Conservation (phyloP, 2,113 vertebrate genomes). For the Protobothrops mucrosquamatus region DNA sequence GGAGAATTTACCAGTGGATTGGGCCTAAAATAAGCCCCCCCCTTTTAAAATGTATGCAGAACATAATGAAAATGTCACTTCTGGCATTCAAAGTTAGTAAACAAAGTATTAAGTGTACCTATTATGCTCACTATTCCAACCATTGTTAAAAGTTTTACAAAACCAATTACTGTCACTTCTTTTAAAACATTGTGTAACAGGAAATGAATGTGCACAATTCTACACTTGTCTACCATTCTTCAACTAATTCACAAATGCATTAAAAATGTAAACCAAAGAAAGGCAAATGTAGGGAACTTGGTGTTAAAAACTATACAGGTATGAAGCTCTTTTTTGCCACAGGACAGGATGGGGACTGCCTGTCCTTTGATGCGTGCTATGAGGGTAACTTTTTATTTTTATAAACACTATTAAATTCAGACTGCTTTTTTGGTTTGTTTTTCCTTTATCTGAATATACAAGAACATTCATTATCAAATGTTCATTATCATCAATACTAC, state of each 20-base stretch:
- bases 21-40: conserved; percentile 47
- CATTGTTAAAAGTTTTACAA: conserved; percentile 77
- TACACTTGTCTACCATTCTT: conserved; percentile 90
- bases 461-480: conserved; percentile 84
- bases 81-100: conserved; percentile 74
- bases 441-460: conserved; percentile 83
- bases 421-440: conserved; percentile 87
- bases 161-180: conserved; percentile 78
- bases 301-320: conserved; percentile 75
- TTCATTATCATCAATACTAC: conserved; percentile 78
- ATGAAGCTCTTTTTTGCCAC: conserved; percentile 70
- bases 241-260: conserved; percentile 89
- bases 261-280: conserved; percentile 64
- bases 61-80: conserved; percentile 50
- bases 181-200: conserved; percentile 73
- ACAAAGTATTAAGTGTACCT: conserved; percentile 75
- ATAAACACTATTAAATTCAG: conserved; percentile 86
- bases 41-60: conserved; percentile 38
- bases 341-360: conserved; percentile 61
- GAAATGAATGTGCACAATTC: conserved; percentile 87
- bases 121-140: conserved; percentile 79
- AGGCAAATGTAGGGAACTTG: conserved; percentile 73
- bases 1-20: neutral
- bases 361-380: conserved; percentile 81
- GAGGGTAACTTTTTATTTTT: conserved; percentile 74